Evolutionary conservation across 2,113 vertebrate species (phyloP).

Genomic region (Theristicus caerulescens): DNA sequence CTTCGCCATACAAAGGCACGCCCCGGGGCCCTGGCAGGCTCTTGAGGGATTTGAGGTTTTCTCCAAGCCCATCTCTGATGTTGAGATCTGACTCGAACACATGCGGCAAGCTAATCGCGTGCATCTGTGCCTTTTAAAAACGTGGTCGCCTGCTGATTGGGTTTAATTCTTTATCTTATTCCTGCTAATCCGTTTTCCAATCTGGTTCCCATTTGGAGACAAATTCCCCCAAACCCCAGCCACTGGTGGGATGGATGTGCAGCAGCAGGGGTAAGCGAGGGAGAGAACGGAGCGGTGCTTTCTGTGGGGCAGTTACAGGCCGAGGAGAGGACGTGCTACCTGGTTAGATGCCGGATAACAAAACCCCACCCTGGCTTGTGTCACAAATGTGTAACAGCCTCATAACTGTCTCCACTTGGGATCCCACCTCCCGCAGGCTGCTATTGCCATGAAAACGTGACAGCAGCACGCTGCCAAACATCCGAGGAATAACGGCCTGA

Average conservation of each 20-base stretch:
- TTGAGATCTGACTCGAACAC: slow-evolving; percentile 56
- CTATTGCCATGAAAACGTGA: slow-evolving; percentile 44
- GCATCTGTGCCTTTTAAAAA: slow-evolving; percentile 71
- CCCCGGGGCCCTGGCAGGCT: background rate
- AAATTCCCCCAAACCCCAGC: slow-evolving; percentile 70
- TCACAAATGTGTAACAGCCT: background rate
- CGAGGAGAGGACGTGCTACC: background rate
- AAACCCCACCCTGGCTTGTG: background rate
- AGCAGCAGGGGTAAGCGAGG: background rate
- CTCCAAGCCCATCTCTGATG: slow-evolving; percentile 64
- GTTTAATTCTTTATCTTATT: slow-evolving; percentile 77
- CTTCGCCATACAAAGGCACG: background rate
- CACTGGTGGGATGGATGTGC: slow-evolving; percentile 37
- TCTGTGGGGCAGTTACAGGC: background rate
- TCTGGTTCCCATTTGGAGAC: slow-evolving; percentile 70
- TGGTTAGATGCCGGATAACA: background rate
- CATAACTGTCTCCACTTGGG: background rate
- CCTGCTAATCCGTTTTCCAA: slow-evolving; percentile 71
- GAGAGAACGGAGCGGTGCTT: accelerated
- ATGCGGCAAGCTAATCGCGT: slow-evolving; percentile 59
- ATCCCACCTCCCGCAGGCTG: slow-evolving; percentile 15
- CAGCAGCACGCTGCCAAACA: background rate
- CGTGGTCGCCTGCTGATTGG: slow-evolving; percentile 66
- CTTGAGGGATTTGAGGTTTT: slow-evolving; percentile 54
- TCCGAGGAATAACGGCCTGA: background rate